Evolutionary conservation across 2,888 invertebrate genomes (phyloP), one percentile per base, ranked within the genome.

Genomic region (Eristalinus sepulchralis): DNA sequence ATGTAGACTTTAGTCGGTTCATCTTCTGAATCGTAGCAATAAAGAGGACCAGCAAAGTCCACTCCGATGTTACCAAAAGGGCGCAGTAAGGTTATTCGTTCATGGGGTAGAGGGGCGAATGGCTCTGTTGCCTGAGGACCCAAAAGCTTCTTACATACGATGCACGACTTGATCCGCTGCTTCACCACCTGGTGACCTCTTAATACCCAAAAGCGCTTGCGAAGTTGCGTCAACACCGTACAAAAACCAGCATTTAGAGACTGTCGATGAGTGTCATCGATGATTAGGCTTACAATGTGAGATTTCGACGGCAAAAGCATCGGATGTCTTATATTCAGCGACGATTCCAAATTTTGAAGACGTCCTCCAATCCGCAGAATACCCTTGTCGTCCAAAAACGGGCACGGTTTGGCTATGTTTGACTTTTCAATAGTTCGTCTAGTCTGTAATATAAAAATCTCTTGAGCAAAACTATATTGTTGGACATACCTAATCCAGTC

Each of bases 51-150:
- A 55, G 62, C 77, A 33, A 77, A 79, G 47, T 72, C 79, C 5
- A 79, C 72, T 1, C 79, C 79, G 11, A 75, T 68, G 27, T 59
- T 70, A 22, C 75, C 47, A 57, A 81, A 73, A n/a, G 62, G 67
- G n/a, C 80, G 11, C 10, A 34, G 55, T 11, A 73, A 24, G 0
- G 73, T 53, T 27, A 55, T 20, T 24, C 75, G 63, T 60, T 81
- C 59, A 3, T 64, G 63, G 2, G 79, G 59, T 13, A 66, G 17
- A 5, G 75, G 68, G 2, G 71, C 76, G 36, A 76, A 70, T 0
- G 64, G 76, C 33, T 82, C 64, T 1, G 36, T 70, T 24, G 68
- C 75, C 6, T 33, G 75, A 20, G n/a, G 36, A 2, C 81, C 64
- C 20, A 22, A 72, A 9, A 80, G 20, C 31, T 73, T 73, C 20